A percentile compares a stretch with the other conserved stretches of the same genome.
Evolutionary conservation across 2,888 invertebrate genomes (phyloP).

Genomic region (Protonemura montana): DNA sequence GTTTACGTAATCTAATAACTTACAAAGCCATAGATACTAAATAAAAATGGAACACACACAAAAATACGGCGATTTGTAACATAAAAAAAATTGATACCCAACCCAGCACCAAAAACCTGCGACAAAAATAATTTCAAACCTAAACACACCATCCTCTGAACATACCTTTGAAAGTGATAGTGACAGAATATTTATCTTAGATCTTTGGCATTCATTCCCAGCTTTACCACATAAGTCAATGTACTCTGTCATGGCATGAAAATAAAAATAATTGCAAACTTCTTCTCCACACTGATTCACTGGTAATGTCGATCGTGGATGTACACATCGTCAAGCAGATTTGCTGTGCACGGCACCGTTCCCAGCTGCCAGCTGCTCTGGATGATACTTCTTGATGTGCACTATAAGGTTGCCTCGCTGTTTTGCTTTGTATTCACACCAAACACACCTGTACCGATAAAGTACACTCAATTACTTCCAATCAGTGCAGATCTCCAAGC

Average conservation of each 20-base stretch:
- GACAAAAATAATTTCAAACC: not conserved
- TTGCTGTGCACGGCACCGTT: not conserved
- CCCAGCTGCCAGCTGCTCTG: conserved; percentile 40
- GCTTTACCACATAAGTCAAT: not conserved
- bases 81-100: not conserved
- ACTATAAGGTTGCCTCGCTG: conserved; percentile 84
- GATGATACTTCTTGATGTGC: conserved; percentile 81
- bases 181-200: not conserved
- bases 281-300: not conserved
- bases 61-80: no score
- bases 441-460: conserved; percentile 61
- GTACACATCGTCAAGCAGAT: not conserved
- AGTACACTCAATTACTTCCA: no score
- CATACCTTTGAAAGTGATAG: not conserved
- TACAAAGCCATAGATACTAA: not conserved
- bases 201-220: not conserved
- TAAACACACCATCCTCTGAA: not conserved
- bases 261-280: not conserved
- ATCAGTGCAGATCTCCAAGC: not conserved
- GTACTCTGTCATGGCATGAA: not conserved
- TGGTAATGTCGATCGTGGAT: not conserved
- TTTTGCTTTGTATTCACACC: conserved; percentile 80
- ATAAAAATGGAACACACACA: no score
- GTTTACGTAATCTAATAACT: not conserved
- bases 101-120: not conserved